Evolutionary conservation across 2,113 vertebrate genomes (phyloP).

Genomic region (Oenanthe melanoleuca): DNA sequence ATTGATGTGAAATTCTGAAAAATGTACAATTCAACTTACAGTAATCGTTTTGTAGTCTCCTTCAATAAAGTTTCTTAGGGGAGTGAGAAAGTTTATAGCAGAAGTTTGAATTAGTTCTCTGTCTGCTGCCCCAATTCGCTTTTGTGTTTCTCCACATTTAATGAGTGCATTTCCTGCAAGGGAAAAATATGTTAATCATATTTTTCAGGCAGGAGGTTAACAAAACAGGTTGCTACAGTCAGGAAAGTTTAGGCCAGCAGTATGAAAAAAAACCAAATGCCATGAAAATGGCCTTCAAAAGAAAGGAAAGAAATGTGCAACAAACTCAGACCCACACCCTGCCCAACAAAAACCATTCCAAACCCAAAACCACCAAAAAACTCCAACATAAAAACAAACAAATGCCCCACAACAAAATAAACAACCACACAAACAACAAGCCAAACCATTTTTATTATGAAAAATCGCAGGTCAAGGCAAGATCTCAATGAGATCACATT

Average conservation of each 20-base stretch:
- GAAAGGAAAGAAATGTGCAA: not conserved
- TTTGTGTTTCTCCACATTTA: slow-evolving; percentile 97
- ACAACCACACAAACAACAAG: not conserved
- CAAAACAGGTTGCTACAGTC: not conserved
- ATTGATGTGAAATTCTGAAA: not conserved
- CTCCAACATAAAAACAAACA: not conserved
- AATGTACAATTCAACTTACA: slow-evolving; percentile 80
- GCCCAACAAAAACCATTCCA: not conserved
- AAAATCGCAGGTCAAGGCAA: not conserved
- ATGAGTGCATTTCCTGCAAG: slow-evolving; percentile 92
- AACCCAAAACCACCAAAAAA: not conserved
- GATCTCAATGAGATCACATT: not conserved
- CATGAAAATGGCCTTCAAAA: not conserved
- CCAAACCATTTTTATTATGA: not conserved
- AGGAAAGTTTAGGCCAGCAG: not conserved
- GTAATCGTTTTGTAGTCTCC: slow-evolving; percentile 98
- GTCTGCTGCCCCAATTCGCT: slow-evolving; percentile 92
- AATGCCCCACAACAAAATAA: not conserved
- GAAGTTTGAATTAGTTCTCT: slow-evolving; percentile 93
- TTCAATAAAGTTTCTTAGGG: slow-evolving; percentile 96
- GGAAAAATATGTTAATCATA: not conserved
- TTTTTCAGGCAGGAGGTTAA: not conserved
- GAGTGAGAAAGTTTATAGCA: slow-evolving; percentile 97
- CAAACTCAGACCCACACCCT: not conserved
- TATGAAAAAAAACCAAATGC: not conserved